Evolutionary conservation across 2,888 invertebrate species (phyloP).

Genomic region (Lasioglossum malachurum): DNA sequence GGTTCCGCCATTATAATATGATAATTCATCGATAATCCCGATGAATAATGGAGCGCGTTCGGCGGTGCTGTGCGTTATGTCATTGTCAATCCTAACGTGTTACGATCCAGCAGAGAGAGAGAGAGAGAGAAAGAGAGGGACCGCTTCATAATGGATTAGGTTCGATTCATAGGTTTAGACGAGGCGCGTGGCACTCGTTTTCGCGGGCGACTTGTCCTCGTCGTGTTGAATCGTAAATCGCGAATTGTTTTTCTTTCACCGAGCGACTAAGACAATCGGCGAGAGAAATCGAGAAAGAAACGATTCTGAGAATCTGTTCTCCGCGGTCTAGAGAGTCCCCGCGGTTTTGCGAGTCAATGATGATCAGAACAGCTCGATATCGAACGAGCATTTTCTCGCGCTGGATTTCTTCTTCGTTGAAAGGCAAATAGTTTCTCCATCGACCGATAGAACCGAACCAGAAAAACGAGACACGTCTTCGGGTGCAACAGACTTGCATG

Average conservation of each 20-base stretch:
- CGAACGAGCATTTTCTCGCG: not conserved
- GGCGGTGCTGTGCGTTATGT: conserved; percentile 75
- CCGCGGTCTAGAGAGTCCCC: conserved; percentile 1
- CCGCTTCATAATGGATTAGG: conserved; percentile 81
- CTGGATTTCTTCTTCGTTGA: conserved; percentile 15
- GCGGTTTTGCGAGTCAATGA: conserved; percentile 39
- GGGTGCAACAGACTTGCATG: conserved; percentile 7
- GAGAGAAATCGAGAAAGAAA: not conserved
- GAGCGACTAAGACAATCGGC: not conserved
- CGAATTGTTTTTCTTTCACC: not conserved
- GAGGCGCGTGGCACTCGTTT: conserved; percentile 20
- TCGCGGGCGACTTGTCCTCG: conserved; percentile 10
- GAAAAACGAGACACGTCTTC: not conserved
- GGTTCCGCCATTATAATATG: conserved; percentile 80
- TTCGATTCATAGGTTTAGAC: conserved; percentile 46
- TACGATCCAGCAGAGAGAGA: conserved; percentile 25
- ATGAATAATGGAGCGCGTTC: conserved; percentile 80
- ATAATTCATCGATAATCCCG: conserved; percentile 82
- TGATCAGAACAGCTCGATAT: not conserved
- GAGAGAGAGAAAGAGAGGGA: conserved; percentile 47
- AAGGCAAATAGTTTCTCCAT: conserved; percentile 13
- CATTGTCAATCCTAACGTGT: conserved; percentile 79
- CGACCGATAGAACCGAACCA: not conserved
- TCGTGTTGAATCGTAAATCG: conserved; percentile 33
- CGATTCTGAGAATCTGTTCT: not conserved